Evolutionary conservation across 2,797 vertebrate species (phyloP), one percentile per base, ranked within the genome.

Genomic region (Odontamblyopus rebecca): DNA sequence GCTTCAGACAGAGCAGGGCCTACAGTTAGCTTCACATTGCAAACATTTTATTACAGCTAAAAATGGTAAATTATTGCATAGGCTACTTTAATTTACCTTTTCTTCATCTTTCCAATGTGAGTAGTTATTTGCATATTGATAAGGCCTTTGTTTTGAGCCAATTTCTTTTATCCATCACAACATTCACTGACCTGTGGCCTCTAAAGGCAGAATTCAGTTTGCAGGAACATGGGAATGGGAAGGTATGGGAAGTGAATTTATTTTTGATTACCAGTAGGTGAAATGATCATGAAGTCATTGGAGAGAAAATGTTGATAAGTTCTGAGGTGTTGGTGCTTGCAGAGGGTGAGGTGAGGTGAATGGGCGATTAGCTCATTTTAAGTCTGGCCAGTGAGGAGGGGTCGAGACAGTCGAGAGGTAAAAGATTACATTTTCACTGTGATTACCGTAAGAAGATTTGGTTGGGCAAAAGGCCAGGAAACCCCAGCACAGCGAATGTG

Each of bases 371-470:
- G 38, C 38, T 48, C 44, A 71, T 64, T 77, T 63, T 75, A 62
- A n/a, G n/a, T 71, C 57, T 48, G 44, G 44, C 12, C 15, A 5
- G 44, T 4, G 15, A 48, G 44, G 44, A 48, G 54, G 48, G 61
- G 70, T 70, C 61, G 7, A 70, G 32, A 68, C 44, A 71, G 56
- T 0, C 3, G 32, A 73, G 70, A 87, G 82, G 83, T 90, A 81
- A 89, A 91, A 91, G 86, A 89, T 88, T 88, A 90, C 78, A 89
- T 82, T 88, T 88, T 83, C 73, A 86, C 77, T 70, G 82, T 59
- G 85, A 90, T 92, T 91, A 92, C 78, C 74, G 88, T 92, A 92
- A 93, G 90, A 71, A 85, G 91, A 90, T 93, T 93, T 92, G 78
- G 76, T 93, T 93, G 91, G 79, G 77, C 70, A 16, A 5, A 50